These are phyloP conservation scores for Drosophila subpulchrella DNA, from an alignment of 1,140 invertebrate species.

Conservation along the genomic window DNA sequence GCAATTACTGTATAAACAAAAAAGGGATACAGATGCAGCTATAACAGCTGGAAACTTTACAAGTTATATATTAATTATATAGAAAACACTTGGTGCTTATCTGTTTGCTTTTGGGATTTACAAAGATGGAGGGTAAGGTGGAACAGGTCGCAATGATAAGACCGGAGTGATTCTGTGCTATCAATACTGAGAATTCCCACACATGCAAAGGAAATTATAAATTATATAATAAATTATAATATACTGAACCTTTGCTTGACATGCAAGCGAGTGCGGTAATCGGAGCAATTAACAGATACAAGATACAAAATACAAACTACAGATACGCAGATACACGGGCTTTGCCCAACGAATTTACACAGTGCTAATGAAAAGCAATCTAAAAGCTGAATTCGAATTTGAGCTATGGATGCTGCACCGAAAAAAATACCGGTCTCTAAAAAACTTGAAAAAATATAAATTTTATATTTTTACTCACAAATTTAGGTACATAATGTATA, in stretches of 20 bases:
- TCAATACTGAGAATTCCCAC: neutral
- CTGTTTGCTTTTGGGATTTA: constrained; percentile 13
- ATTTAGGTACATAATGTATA: neutral
- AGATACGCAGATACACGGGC: constrained; percentile 29
- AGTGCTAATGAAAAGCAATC: constrained; percentile 61
- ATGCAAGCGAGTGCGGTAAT: constrained; percentile 37
- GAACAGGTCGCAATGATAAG: constrained; percentile 10
- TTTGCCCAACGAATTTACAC: constrained; percentile 58
- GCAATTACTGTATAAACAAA: neutral
- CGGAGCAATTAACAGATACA: constrained; percentile 50
- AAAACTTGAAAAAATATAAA: neutral
- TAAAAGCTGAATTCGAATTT: constrained; percentile 12
- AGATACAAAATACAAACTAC: constrained; percentile 32
- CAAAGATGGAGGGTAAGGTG: constrained; percentile 17
- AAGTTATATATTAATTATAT: neutral
- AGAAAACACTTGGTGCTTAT: constrained; percentile 9
- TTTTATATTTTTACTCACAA: neutral
- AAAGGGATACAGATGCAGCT: neutral
- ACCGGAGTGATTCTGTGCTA: constrained; percentile 5
- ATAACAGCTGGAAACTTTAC: constrained; percentile 1
- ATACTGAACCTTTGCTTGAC: constrained; percentile 35
- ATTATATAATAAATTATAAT: constrained; percentile 32
- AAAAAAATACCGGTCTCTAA: neutral
- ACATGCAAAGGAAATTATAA: constrained; percentile 15
- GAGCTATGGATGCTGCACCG: constrained; percentile 1